Conservation (phyloP, 2,888 invertebrate genomes). For the Pristionchus mayeri region DNA sequence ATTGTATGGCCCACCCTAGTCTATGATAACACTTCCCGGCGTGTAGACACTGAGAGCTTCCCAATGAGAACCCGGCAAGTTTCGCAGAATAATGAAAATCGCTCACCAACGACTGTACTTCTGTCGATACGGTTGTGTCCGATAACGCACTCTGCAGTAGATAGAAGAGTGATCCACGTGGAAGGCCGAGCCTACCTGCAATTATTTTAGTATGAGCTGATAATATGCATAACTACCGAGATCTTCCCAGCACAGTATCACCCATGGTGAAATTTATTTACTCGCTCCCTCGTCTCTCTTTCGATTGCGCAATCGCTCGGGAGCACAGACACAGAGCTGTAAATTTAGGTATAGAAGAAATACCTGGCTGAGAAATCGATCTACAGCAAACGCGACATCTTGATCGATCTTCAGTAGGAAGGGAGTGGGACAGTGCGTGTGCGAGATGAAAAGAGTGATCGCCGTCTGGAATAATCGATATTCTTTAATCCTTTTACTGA, state of each 20-base stretch:
- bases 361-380: neutral
- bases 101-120: neutral
- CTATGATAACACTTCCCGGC: no score
- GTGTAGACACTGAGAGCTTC: no score
- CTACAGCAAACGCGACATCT: neutral
- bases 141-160: neutral
- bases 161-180: neutral
- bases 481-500: no score
- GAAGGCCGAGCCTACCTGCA: neutral
- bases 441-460: neutral
- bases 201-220: neutral
- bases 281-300: no score
- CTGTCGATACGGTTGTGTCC: neutral
- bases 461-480: neutral
- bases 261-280: no score
- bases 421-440: neutral
- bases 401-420: neutral
- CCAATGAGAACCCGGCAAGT: no score
- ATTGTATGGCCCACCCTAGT: no score
- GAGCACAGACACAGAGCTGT: no score
- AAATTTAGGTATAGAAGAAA: no score
- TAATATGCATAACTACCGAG: no score
- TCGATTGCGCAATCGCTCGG: no score
- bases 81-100: neutral
- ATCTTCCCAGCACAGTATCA: no score